Conservation (phyloP, 2,888 invertebrate genomes). For the Alentia gelatinosa region DNA sequence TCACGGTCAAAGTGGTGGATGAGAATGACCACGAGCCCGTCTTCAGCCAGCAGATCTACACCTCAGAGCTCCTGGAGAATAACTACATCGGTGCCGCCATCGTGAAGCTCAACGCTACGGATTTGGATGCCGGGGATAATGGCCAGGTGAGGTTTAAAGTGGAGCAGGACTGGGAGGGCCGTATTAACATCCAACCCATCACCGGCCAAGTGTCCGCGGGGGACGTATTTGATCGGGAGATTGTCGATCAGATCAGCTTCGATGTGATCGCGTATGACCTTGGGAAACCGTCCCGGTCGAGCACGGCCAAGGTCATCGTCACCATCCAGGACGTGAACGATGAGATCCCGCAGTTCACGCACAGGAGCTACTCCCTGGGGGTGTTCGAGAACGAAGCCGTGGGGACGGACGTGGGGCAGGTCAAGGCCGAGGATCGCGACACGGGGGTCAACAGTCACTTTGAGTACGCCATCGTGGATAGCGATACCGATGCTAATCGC, state of each 20-base stretch:
- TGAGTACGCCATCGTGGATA: conserved; percentile 38
- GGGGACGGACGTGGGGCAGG: conserved; percentile 50
- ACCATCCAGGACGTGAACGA: conserved; percentile 58
- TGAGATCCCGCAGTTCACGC: conserved; percentile 56
- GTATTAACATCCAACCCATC: conserved; percentile 21
- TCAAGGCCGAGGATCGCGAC: conserved; percentile 49
- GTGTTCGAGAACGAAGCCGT: conserved; percentile 59
- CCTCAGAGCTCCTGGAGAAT: conserved; percentile 68
- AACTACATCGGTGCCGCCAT: conserved; percentile 82
- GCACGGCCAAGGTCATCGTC: conserved; percentile 87
- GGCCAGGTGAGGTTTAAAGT: conserved; percentile 42
- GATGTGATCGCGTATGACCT: conserved; percentile 93
- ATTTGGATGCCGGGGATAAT: conserved; percentile 92
- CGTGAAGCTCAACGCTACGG: conserved; percentile 91
- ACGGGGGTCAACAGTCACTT: conserved; percentile 22
- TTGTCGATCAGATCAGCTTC: conserved; percentile 7
- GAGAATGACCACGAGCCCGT: conserved; percentile 95
- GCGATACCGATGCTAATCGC: conserved; percentile 79
- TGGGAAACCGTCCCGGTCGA: conserved; percentile 90
- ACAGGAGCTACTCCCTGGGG: conserved; percentile 49
- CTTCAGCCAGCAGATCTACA: conserved; percentile 83
- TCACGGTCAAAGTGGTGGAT: conserved; percentile 85
- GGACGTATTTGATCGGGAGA: conserved; percentile 48
- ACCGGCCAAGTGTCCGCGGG: conserved; percentile 33
- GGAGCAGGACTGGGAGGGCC: conserved; percentile 8